phyloP scores from a whole-genome alignment of 2,888 invertebrate genomes.

The Halocaridina rubra region DNA sequence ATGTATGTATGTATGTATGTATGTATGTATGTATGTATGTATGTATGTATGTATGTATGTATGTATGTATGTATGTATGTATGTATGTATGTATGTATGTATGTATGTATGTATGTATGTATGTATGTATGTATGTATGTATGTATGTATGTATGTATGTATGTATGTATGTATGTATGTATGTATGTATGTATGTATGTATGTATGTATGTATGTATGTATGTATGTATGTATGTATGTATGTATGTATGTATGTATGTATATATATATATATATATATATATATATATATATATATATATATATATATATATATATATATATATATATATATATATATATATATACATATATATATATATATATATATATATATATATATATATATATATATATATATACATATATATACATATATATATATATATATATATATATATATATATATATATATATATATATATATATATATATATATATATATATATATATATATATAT shows the following conservation, averaged over 20 bases:
- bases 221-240: not conserved
- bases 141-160: too few relatives aligned
- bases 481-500: not conserved
- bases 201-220: not conserved
- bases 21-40: not conserved
- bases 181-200: not conserved
- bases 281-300: too few relatives aligned
- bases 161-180: not conserved
- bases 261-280: too few relatives aligned
- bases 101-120: too few relatives aligned
- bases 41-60: not conserved
- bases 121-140: too few relatives aligned
- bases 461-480: not conserved
- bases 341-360: not conserved
- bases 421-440: too few relatives aligned
- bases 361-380: not conserved
- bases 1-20: too few relatives aligned
- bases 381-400: too few relatives aligned
- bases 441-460: not conserved
- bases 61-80: not conserved
- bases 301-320: not conserved
- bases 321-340: not conserved
- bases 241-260: too few relatives aligned
- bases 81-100: not conserved
- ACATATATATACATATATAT: too few relatives aligned